Base-by-base conservation (phyloP, 2,888 invertebrate species). In the Erynnis tages region DNA sequence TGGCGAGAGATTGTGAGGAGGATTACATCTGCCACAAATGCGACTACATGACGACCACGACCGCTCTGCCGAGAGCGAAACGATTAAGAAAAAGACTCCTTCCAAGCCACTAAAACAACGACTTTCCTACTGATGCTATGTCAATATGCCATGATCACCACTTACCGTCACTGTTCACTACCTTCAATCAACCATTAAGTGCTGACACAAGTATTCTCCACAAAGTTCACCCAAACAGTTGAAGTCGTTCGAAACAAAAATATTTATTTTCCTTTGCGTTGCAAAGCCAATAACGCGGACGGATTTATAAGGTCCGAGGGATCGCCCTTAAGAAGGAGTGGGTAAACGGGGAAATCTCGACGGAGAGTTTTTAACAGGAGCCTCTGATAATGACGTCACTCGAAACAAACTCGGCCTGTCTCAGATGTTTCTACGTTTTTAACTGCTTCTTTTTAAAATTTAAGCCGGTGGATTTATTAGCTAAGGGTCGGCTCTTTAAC, bases 371-470 rank as follows among this genome's bases (percentile, higher is more conserved):
- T 76, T 68, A 64, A 61, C 55, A 47, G 65, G 62, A 67, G 70
- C 68, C 69, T 69, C 69, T 67, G 68, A 70, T 79, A 79, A 78
- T 74, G 74, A 74, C 72, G 68, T 63, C 68, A 61, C 75, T 76
- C 66, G 70, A 77, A 66, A 65, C 69, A 61, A 61, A 64, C 63
- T 71, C 64, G 57, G 76, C 73, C 5, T 10, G 10, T 30, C 30
- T 46, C 17, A 17, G 46, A 46, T 46, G 46, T 46, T 46, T 46
- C 14, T 46, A 11, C 35, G 21, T 50, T 50, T 50, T 50, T 35
- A 43, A 50, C 46, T 44, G 50, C 44, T 50, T 35, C 50, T 35
- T 35, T 48, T 49, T 44, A 44, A 43, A 37, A 44, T 29, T 50
- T 16, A 35, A 29, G 29, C 29, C 14, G 16, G n/a, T 16, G 19